Evolutionary conservation across 2,888 invertebrate species (phyloP).

Genomic region (Alsophila aescularia): DNA sequence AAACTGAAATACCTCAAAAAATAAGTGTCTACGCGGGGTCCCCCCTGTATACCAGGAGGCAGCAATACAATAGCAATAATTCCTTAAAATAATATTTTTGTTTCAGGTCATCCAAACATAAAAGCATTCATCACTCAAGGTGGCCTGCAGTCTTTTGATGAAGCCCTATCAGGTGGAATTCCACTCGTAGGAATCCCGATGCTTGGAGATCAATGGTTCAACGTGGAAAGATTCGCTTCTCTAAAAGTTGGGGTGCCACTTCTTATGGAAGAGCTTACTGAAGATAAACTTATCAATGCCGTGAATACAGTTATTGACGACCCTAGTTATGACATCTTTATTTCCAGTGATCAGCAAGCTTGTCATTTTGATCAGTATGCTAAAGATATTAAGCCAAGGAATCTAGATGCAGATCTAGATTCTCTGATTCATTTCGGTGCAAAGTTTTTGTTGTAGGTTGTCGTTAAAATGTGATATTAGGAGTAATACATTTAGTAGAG

Average conservation of each 20-base stretch:
- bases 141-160: conserved; percentile 69
- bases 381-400: too few species aligned
- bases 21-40: too few species aligned
- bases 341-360: too few species aligned
- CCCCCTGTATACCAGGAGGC: too few species aligned
- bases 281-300: conserved; percentile 42
- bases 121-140: conserved; percentile 73
- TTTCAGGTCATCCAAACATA: conserved; percentile 65
- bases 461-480: too few species aligned
- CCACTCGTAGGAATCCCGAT: conserved; percentile 66
- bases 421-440: too few species aligned
- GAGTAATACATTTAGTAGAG: too few species aligned
- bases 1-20: too few species aligned
- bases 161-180: conserved; percentile 61
- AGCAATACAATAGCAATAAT: neutral
- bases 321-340: conserved; percentile 38
- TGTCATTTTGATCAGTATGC: too few species aligned
- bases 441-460: too few species aligned
- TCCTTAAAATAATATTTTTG: neutral
- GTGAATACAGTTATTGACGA: conserved; percentile 44
- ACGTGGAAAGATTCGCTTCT: conserved; percentile 49
- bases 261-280: conserved; percentile 41
- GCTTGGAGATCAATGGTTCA: conserved; percentile 63
- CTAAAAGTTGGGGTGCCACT: conserved; percentile 45
- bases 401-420: too few species aligned